These are phyloP conservation scores for Forbesichthys papilliferus DNA, from an alignment of 2,113 vertebrate species.

Conservation along the genomic window DNA sequence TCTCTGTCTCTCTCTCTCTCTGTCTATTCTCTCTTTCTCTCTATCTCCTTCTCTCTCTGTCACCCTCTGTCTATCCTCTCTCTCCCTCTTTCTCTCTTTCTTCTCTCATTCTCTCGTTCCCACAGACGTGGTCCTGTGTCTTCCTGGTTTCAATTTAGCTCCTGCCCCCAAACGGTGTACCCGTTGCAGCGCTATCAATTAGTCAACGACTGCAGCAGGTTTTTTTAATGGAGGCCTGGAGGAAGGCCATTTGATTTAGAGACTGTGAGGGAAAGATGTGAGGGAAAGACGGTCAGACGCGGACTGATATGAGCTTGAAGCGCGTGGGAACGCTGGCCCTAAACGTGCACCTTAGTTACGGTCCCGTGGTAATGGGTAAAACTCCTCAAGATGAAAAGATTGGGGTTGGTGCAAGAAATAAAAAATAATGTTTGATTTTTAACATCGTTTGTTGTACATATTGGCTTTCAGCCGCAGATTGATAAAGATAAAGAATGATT, in stretches of 20 bases:
- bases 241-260: slow-evolving; percentile 67
- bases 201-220: slow-evolving; percentile 67
- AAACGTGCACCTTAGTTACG: slow-evolving; percentile 50
- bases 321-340: slow-evolving; percentile 57
- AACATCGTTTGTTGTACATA: slow-evolving; percentile 45
- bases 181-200: slow-evolving; percentile 74
- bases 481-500: too few species aligned
- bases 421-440: slow-evolving; percentile 36
- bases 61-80: slow-evolving; percentile 19
- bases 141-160: slow-evolving; percentile 73
- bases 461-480: slow-evolving; percentile 46
- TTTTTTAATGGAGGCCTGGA: slow-evolving; percentile 59
- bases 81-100: slow-evolving; percentile 21
- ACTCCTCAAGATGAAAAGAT: slow-evolving; percentile 58
- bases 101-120: slow-evolving; percentile 19
- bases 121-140: slow-evolving; percentile 38
- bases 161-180: slow-evolving; percentile 61
- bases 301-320: slow-evolving; percentile 46
- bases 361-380: slow-evolving; percentile 58
- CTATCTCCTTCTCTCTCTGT: neutral
- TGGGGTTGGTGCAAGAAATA: slow-evolving; percentile 44
- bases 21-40: slow-evolving; percentile 27
- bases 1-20: slow-evolving; percentile 11
- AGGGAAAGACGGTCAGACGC: slow-evolving; percentile 61
- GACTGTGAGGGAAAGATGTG: slow-evolving; percentile 66